Percentiles rank a stretch among this genome's conserved stretches.
phyloP scores from a whole-genome alignment of 2,113 vertebrate genomes.

The Panthera leo region DNA sequence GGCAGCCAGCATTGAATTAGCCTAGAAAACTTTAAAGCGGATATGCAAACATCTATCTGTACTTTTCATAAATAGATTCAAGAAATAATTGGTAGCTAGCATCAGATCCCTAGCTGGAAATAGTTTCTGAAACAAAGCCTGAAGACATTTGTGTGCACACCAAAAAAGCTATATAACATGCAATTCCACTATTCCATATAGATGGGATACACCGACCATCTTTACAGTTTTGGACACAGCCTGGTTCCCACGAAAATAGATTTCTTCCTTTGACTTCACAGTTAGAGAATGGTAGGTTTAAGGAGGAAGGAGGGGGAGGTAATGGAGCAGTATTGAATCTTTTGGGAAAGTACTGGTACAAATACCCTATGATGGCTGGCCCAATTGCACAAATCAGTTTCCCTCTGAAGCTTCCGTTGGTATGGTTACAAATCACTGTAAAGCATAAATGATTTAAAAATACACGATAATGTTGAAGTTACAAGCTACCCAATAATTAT shows the following conservation, averaged over 20 bases:
- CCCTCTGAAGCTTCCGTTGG: neutral
- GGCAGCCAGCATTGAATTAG: neutral
- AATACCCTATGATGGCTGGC: neutral
- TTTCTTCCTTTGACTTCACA: neutral
- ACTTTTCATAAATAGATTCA: neutral
- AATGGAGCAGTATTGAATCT: neutral
- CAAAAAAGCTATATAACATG: neutral
- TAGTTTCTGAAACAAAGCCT: neutral
- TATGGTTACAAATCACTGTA: neutral
- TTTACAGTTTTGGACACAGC: neutral
- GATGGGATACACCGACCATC: neutral
- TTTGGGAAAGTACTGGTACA: neutral
- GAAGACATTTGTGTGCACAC: neutral
- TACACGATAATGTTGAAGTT: neutral
- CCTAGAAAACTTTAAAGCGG: neutral
- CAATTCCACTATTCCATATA: neutral
- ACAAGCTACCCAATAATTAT: neutral
- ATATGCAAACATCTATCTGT: neutral
- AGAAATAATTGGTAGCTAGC: neutral
- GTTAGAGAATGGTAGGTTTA: neutral
- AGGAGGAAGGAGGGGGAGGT: neutral
- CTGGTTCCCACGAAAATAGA: neutral
- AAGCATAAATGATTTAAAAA: conserved; percentile 26
- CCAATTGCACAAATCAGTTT: neutral
- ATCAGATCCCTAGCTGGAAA: neutral